phyloP scores from a whole-genome alignment of 2,797 vertebrate species.

The Sebastes aleutianus region DNA sequence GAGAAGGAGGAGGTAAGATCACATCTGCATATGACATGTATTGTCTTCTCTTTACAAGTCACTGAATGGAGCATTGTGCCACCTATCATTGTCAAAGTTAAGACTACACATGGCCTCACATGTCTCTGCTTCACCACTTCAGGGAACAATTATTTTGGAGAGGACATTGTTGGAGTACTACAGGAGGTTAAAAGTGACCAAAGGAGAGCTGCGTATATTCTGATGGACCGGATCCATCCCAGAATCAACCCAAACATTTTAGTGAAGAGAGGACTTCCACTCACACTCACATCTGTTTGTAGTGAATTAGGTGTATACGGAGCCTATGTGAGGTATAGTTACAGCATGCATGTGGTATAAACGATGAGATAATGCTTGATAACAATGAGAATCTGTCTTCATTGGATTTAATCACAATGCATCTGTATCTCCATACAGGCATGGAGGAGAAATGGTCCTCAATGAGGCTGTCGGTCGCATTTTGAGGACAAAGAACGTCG shows the following conservation, averaged over 20 bases:
- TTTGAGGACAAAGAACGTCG: neutral
- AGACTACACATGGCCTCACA: neutral
- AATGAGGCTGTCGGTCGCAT: neutral
- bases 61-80: neutral
- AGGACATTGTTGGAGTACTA: neutral
- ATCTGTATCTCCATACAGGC: neutral
- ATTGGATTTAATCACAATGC: neutral
- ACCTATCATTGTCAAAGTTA: neutral
- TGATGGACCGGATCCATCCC: slow-evolving; percentile 25
- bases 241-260: neutral
- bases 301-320: slow-evolving; percentile 2
- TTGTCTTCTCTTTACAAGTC: neutral
- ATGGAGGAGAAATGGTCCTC: slow-evolving; percentile 2
- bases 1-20: slow-evolving; percentile 88
- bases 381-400: neutral
- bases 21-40: neutral
- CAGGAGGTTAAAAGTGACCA: neutral
- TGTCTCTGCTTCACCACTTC: neutral
- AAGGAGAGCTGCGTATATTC: slow-evolving; percentile 13
- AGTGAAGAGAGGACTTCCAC: neutral
- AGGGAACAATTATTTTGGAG: slow-evolving; percentile 26
- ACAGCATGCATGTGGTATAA: too few relatives aligned
- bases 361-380: neutral
- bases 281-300: neutral
- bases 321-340: slow-evolving; percentile 18